Conservation (phyloP, 2,113 vertebrate genomes). For the Fulica atra region DNA sequence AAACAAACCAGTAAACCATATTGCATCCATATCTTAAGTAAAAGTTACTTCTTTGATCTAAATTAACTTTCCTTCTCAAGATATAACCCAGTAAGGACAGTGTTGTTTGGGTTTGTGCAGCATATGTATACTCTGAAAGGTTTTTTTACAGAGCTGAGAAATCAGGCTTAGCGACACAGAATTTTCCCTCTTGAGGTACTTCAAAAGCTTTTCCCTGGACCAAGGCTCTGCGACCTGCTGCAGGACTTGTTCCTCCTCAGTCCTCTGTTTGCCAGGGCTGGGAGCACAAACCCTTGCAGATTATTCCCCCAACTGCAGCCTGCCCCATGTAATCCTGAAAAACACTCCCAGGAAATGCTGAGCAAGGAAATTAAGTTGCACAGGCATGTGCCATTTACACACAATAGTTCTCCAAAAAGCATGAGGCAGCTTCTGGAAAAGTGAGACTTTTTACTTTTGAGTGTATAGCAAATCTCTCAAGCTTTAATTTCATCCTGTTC, state of each 20-base stretch:
- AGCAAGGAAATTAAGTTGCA: not conserved
- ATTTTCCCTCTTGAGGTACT: not conserved
- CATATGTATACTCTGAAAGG: not conserved
- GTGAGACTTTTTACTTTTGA: not conserved
- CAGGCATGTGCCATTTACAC: not conserved
- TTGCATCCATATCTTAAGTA: not conserved
- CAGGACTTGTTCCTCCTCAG: not conserved
- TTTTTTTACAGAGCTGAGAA: not conserved
- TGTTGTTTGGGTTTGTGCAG: not conserved
- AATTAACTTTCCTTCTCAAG: not conserved
- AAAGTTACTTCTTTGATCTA: not conserved
- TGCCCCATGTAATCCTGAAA: not conserved
- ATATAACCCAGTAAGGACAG: not conserved
- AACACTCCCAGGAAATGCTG: not conserved
- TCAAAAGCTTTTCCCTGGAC: not conserved
- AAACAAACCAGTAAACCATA: not conserved
- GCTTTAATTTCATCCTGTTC: not conserved
- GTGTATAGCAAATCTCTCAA: not conserved
- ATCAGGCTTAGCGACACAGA: not conserved
- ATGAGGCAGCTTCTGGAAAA: not conserved
- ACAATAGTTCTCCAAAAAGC: not conserved
- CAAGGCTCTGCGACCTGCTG: accelerated
- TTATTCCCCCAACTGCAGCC: not conserved
- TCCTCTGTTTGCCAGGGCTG: not conserved
- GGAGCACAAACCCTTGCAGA: not conserved